These are phyloP conservation scores for Neuroscelio doddi DNA, from an alignment of 2,888 invertebrate genomes.

Conservation along the genomic window DNA sequence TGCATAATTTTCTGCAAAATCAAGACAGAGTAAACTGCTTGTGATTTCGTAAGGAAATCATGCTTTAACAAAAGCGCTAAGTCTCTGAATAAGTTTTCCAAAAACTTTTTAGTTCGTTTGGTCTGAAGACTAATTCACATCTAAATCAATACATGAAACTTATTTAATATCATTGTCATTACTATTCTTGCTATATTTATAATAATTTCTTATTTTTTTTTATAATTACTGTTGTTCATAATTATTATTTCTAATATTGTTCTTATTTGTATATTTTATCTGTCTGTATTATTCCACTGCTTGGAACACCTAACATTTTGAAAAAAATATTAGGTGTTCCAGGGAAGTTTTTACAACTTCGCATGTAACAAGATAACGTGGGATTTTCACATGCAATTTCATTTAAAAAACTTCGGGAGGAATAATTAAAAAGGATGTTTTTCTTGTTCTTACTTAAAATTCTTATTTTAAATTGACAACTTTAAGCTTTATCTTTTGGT, in stretches of 20 bases:
- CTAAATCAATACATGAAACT: background rate
- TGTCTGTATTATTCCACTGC: slow-evolving; percentile 15
- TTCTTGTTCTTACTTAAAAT: slow-evolving; percentile 1
- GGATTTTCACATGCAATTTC: slow-evolving; percentile 13
- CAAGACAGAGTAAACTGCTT: slow-evolving; percentile 7
- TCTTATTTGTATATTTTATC: no score
- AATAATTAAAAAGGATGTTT: background rate
- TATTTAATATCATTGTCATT: no score
- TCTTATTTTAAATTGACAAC: no score
- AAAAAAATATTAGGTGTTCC: no score
- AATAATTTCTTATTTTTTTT: no score
- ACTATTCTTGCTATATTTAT: no score
- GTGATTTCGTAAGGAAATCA: slow-evolving; percentile 3
- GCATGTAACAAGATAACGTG: slow-evolving; percentile 1
- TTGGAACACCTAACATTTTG: no score
- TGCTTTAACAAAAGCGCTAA: background rate
- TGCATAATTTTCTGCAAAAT: slow-evolving; percentile 27
- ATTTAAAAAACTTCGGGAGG: slow-evolving; percentile 1
- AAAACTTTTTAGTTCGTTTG: background rate
- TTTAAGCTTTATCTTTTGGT: slow-evolving; percentile 12
- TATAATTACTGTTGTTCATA: no score
- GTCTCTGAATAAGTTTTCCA: background rate
- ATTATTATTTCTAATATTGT: no score
- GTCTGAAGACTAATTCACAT: background rate
- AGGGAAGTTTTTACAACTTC: slow-evolving; percentile 12